Evolutionary conservation across 2,888 invertebrate genomes (phyloP).

Genomic region (Drosophila crucigera): DNA sequence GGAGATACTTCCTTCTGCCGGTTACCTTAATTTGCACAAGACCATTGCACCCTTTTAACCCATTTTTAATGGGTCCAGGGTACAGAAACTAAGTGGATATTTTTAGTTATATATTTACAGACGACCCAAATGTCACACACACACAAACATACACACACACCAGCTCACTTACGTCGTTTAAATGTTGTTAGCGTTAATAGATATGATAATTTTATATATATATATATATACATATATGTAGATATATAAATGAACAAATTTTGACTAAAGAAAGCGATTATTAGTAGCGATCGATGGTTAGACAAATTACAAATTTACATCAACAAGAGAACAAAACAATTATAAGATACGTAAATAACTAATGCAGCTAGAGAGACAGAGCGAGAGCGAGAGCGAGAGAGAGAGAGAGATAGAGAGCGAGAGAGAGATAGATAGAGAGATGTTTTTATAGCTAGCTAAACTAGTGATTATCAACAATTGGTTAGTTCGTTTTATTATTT

Average conservation of each 20-base stretch:
- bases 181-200: constrained; percentile 31
- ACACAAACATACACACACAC: constrained; percentile 15
- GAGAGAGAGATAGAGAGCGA: constrained; percentile 13
- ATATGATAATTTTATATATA: constrained; percentile 15
- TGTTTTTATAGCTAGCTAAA: constrained; percentile 32
- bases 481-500: constrained; percentile 28
- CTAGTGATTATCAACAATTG: constrained; percentile 58
- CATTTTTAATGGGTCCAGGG: not conserved
- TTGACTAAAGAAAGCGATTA: constrained; percentile 40
- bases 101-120: constrained; percentile 52
- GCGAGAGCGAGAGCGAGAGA: constrained; percentile 6
- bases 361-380: constrained; percentile 28
- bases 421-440: constrained; percentile 29
- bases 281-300: constrained; percentile 48
- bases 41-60: not conserved
- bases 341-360: constrained; percentile 23
- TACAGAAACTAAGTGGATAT: constrained; percentile 32
- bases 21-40: not conserved
- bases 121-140: constrained; percentile 40
- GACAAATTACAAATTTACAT: constrained; percentile 49
- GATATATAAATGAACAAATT: constrained; percentile 33
- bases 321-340: constrained; percentile 41
- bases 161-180: constrained; percentile 30
- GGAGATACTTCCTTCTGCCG: not conserved
- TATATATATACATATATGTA: not conserved